These are phyloP conservation scores for Paradisaea rubra DNA, from an alignment of 2,113 vertebrate genomes.

Conservation along the genomic window DNA sequence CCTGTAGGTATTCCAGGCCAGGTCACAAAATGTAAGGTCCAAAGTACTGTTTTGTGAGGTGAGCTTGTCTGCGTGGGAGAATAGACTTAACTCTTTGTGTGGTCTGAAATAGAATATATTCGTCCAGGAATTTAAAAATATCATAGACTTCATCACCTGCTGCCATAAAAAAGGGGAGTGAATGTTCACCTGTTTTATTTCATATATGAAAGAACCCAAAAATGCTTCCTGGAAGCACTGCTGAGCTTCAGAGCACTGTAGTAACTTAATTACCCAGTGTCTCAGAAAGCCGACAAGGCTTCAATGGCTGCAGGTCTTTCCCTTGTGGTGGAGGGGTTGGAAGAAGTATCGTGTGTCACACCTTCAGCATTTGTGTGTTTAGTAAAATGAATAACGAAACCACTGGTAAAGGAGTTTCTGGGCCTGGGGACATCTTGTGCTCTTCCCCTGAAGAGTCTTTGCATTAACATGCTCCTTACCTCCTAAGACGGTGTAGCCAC, in stretches of 20 bases:
- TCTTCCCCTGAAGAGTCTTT: background rate
- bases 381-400: background rate
- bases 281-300: background rate
- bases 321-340: background rate
- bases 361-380: background rate
- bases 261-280: background rate
- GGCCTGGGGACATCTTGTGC: background rate
- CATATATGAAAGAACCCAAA: background rate
- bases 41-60: background rate
- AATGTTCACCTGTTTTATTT: background rate
- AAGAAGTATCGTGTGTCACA: fast-evolving
- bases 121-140: background rate
- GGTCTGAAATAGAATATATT: background rate
- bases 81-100: background rate
- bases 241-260: background rate
- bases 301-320: background rate
- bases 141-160: background rate
- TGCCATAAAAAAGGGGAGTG: background rate
- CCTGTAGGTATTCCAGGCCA: background rate
- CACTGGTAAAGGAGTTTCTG: background rate
- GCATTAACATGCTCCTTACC: background rate
- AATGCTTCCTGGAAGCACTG: background rate
- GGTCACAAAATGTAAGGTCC: background rate
- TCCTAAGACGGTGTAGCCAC: background rate
- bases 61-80: background rate